phyloP scores from a whole-genome alignment of 2,888 invertebrate genomes.

The Cheilosia urbana region DNA sequence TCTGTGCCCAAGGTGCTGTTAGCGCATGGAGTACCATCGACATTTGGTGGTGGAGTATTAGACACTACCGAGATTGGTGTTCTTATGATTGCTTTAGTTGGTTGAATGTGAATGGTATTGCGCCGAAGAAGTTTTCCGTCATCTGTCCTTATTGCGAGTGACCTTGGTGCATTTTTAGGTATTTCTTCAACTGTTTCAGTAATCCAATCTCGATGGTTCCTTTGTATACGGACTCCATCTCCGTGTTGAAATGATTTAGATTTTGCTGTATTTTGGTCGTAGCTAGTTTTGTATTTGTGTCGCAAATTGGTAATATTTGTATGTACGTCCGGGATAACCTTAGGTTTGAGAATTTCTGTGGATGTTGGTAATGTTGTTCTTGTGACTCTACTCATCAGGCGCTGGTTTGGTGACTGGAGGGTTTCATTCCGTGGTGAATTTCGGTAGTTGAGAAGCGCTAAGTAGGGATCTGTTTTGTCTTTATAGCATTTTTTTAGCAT shows the following conservation, averaged over 20 bases:
- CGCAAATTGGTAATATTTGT: conserved; percentile 57
- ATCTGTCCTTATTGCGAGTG: conserved; percentile 53
- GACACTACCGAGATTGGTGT: not conserved
- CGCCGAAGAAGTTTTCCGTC: conserved; percentile 56
- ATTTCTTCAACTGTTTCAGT: conserved; percentile 48
- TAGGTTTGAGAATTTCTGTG: conserved; percentile 48
- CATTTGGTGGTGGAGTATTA: conserved; percentile 11
- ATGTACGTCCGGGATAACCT: conserved; percentile 44
- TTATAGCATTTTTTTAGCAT: conserved; percentile 66
- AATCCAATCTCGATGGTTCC: not conserved
- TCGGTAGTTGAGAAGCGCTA: conserved; percentile 63
- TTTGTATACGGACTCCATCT: conserved; percentile 55
- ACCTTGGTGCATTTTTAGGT: conserved; percentile 37
- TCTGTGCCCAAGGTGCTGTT: no score
- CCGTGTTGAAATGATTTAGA: conserved; percentile 46
- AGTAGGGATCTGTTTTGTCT: conserved; percentile 56
- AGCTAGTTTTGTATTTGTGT: conserved; percentile 55
- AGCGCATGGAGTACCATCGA: no score
- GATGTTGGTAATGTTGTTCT: conserved; percentile 1
- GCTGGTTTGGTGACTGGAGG: conserved; percentile 61
- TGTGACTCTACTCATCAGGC: conserved; percentile 66
- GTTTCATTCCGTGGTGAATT: conserved; percentile 60
- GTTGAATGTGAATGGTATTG: conserved; percentile 64
- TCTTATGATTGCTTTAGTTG: conserved; percentile 44
- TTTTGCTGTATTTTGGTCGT: conserved; percentile 39